Evolutionary conservation across 2,888 invertebrate genomes (phyloP).

Genomic region (Pardosa pseudoannulata): DNA sequence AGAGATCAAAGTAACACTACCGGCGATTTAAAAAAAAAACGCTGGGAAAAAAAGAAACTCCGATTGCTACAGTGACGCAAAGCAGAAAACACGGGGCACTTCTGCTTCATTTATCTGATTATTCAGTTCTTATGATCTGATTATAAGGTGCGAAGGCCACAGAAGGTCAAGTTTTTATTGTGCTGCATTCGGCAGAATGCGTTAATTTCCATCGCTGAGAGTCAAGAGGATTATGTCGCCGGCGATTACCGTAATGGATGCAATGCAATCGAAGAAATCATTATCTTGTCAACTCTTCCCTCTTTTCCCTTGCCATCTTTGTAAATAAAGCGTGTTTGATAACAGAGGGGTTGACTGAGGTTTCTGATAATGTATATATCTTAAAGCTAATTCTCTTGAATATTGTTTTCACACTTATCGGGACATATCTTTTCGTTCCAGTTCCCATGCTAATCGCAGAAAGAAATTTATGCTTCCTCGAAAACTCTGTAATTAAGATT

Average conservation of each 20-base stretch:
- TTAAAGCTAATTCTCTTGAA: too few species aligned
- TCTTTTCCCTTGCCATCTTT: neutral
- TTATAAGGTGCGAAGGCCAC: neutral
- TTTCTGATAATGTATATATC: too few species aligned
- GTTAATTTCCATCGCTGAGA: neutral
- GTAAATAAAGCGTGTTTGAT: slow-evolving; percentile 1
- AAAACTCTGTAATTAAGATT: too few species aligned
- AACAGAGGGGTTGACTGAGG: neutral
- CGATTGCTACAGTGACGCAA: neutral
- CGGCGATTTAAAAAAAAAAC: neutral
- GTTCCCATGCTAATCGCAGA: too few species aligned
- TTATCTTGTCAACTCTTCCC: neutral
- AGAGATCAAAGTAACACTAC: neutral
- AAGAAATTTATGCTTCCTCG: too few species aligned
- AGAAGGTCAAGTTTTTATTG: neutral
- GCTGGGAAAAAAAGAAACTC: neutral
- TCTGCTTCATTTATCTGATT: neutral
- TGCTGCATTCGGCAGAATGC: neutral
- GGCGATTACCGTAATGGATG: neutral
- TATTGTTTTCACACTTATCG: too few species aligned
- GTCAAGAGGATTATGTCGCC: neutral
- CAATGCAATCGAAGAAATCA: neutral
- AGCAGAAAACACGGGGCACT: neutral
- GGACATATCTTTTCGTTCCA: too few species aligned
- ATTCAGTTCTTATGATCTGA: neutral